These are phyloP conservation scores for Diplodus puntazzo DNA, from an alignment of 2,797 vertebrate species.

Conservation along the genomic window DNA sequence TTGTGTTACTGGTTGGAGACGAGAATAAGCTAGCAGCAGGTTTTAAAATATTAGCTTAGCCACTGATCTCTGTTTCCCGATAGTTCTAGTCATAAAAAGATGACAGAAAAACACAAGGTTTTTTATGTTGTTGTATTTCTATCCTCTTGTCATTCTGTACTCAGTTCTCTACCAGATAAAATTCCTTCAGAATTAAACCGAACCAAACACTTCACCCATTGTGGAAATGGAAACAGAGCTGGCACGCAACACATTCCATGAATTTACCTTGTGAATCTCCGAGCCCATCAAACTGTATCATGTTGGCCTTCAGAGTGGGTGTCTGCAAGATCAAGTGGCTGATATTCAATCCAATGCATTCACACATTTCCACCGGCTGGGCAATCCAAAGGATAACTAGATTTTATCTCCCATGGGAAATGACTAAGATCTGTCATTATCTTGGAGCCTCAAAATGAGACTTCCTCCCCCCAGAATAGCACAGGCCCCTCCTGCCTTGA, in stretches of 20 bases:
- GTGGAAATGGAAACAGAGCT: slow-evolving; percentile 70
- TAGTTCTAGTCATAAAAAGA: slow-evolving; percentile 46
- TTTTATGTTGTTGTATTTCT: slow-evolving; percentile 42
- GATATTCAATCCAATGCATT: slow-evolving; percentile 82
- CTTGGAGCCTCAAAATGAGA: slow-evolving; percentile 80
- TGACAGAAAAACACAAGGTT: slow-evolving; percentile 53
- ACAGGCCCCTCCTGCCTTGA: slow-evolving; percentile 77
- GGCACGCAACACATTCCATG: slow-evolving; percentile 77
- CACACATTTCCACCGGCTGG: slow-evolving; percentile 77
- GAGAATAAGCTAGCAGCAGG: slow-evolving; percentile 72
- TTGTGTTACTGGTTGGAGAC: slow-evolving; percentile 62
- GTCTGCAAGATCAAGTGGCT: slow-evolving; percentile 80
- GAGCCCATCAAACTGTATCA: slow-evolving; percentile 77
- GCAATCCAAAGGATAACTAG: slow-evolving; percentile 82
- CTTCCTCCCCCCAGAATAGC: slow-evolving; percentile 80
- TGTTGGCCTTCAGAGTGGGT: slow-evolving; percentile 79
- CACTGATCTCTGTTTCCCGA: slow-evolving; percentile 62
- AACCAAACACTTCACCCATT: slow-evolving; percentile 68
- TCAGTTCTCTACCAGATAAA: slow-evolving; percentile 64
- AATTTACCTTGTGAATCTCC: slow-evolving; percentile 76
- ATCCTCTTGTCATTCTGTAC: slow-evolving; percentile 37
- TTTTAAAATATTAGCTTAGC: slow-evolving; percentile 70
- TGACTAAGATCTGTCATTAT: slow-evolving; percentile 82
- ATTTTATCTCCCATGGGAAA: slow-evolving; percentile 79
- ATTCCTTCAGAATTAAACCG: slow-evolving; percentile 50